Conservation (phyloP, 2,113 vertebrate genomes). For the Dascyllus trimaculatus region DNA sequence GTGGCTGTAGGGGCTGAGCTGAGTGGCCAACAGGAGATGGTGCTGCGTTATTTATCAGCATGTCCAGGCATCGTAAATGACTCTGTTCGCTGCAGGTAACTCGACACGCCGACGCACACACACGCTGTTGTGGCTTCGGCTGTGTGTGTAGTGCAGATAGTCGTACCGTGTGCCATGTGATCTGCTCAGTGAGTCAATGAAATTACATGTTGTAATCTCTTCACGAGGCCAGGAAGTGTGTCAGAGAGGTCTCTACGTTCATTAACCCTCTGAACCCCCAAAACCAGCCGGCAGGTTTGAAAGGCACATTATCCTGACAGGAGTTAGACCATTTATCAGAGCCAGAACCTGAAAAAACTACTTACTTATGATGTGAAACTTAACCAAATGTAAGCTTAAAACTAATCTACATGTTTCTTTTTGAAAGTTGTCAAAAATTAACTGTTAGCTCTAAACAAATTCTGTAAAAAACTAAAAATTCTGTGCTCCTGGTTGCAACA, state of each 20-base stretch:
- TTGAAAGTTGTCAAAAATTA: too few relatives aligned
- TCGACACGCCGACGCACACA: slow-evolving; percentile 19
- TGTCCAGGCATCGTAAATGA: slow-evolving; percentile 55
- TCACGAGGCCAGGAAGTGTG: background rate
- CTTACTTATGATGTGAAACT: too few relatives aligned
- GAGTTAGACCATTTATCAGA: too few relatives aligned
- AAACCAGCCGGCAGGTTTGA: too few relatives aligned
- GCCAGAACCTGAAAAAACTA: too few relatives aligned
- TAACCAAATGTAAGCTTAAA: too few relatives aligned
- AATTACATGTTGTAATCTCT: background rate
- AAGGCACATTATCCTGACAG: too few relatives aligned
- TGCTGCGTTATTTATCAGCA: slow-evolving; percentile 69
- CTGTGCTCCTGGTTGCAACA: too few relatives aligned
- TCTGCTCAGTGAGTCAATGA: background rate
- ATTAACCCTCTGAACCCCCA: background rate
- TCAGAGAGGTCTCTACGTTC: background rate
- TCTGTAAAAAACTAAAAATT: too few relatives aligned
- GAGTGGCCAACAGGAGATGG: slow-evolving; percentile 64
- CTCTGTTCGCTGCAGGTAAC: slow-evolving; percentile 54
- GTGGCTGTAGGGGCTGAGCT: slow-evolving; percentile 57
- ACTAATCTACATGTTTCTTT: too few relatives aligned
- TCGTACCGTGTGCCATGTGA: background rate
- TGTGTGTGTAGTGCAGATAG: slow-evolving; percentile 10
- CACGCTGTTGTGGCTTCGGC: slow-evolving; percentile 21
- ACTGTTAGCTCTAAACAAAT: too few relatives aligned